Percentiles rank a stretch among this genome's conserved stretches.
phyloP scores from a whole-genome alignment of 2,888 invertebrate genomes.

The Arctia plantaginis region DNA sequence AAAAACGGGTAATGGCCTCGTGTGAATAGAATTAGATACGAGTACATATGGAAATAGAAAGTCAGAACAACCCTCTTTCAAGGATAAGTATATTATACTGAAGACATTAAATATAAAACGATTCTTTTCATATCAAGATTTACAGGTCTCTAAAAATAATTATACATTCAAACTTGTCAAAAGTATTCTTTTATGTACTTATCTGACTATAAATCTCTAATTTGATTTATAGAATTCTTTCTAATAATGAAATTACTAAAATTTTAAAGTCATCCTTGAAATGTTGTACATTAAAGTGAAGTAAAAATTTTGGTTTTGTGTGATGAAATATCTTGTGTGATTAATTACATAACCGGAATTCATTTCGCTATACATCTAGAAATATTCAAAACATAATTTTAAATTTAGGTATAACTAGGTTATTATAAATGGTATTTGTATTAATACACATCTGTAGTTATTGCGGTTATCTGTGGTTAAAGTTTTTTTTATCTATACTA shows the following conservation, averaged over 20 bases:
- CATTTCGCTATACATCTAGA: neutral
- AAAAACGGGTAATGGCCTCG: neutral
- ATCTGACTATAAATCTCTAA: neutral
- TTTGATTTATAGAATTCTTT: neutral
- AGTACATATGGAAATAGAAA: neutral
- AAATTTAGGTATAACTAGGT: neutral
- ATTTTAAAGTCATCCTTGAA: neutral
- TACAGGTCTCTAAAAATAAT: neutral
- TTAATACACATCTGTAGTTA: neutral
- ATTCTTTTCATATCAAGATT: neutral
- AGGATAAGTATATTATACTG: neutral
- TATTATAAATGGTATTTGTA: neutral
- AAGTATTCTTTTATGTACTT: neutral
- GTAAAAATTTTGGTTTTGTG: neutral
- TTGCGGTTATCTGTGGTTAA: neutral
- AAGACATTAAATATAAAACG: neutral
- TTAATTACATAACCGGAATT: neutral
- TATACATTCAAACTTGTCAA: neutral
- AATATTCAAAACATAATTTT: neutral
- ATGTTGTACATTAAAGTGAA: neutral
- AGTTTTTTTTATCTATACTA: neutral
- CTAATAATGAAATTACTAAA: neutral
- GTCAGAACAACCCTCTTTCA: neutral
- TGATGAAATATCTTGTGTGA: neutral
- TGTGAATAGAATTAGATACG: neutral